These are phyloP conservation scores for Melolontha melolontha DNA, from an alignment of 2,888 invertebrate genomes.

Conservation along the genomic window DNA sequence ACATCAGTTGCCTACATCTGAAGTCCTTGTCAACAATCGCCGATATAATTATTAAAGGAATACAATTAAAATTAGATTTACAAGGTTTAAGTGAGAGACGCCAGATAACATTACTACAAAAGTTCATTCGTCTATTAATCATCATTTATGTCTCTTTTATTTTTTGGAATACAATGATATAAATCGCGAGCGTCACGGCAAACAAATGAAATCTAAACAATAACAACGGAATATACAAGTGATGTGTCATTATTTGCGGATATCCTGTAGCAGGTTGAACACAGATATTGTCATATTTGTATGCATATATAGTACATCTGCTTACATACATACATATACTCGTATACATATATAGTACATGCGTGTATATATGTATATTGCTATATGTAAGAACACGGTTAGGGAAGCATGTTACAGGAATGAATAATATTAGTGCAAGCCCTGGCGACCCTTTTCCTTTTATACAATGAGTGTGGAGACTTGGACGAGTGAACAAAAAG, in stretches of 20 bases:
- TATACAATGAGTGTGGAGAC: neutral
- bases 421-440: too few relatives aligned
- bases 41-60: slow-evolving; percentile 8
- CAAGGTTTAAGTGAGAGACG: neutral
- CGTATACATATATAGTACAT: neutral
- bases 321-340: neutral
- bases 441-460: too few relatives aligned
- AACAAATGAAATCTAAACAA: slow-evolving; percentile 20
- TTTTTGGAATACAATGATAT: slow-evolving; percentile 14
- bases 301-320: too few relatives aligned
- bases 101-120: slow-evolving; percentile 1
- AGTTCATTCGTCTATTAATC: slow-evolving; percentile 12
- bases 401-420: too few relatives aligned
- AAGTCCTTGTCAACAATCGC: slow-evolving; percentile 8
- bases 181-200: slow-evolving; percentile 6
- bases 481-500: too few relatives aligned
- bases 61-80: slow-evolving; percentile 11
- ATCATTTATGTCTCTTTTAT: slow-evolving; percentile 8
- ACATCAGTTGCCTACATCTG: slow-evolving; percentile 20
- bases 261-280: slow-evolving; percentile 26
- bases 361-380: neutral
- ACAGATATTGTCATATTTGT: neutral
- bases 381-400: too few relatives aligned
- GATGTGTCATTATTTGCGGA: slow-evolving; percentile 32
- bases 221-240: slow-evolving; percentile 26